Percentiles rank a stretch among this genome's conserved stretches.
phyloP scores from a whole-genome alignment of 2,797 vertebrate genomes.

The Stomatorhinus walkeri region DNA sequence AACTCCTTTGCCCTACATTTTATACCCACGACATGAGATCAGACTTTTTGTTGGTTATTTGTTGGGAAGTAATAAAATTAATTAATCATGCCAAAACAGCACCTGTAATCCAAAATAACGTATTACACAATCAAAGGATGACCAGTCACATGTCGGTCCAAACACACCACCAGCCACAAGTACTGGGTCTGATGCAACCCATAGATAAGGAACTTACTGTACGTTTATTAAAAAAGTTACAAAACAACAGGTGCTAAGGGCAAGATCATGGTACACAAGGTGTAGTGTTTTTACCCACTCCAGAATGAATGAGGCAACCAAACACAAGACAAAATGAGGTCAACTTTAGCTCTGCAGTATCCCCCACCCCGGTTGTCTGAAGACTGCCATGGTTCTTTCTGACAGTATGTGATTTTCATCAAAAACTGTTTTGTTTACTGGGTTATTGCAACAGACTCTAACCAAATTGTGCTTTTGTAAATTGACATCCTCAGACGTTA shows the following conservation, averaged over 20 bases:
- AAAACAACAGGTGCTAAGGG: conserved; percentile 20
- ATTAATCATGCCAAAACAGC: not conserved
- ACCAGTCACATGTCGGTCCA: not conserved
- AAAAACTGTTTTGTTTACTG: not conserved
- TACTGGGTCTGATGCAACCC: conserved; percentile 18
- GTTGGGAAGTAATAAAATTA: not conserved
- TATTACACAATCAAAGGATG: conserved; percentile 14
- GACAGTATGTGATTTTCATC: not conserved
- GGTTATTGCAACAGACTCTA: not conserved
- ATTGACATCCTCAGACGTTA: not conserved
- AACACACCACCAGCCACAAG: not conserved
- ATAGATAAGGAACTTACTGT: conserved; percentile 16
- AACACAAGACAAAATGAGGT: not conserved
- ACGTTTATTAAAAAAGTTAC: conserved; percentile 4
- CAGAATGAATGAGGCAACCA: not conserved
- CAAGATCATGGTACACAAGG: conserved; percentile 17
- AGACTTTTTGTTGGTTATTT: not conserved
- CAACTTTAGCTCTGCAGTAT: not conserved
- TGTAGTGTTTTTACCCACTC: conserved; percentile 10
- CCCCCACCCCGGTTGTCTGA: not conserved
- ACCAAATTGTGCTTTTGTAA: not conserved
- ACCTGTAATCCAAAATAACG: not conserved
- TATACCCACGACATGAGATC: conserved; percentile 6
- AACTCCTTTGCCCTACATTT: not conserved
- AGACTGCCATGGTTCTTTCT: not conserved